phyloP scores from a whole-genome alignment of 2,797 vertebrate species.

The Hydrolagus colliei region DNA sequence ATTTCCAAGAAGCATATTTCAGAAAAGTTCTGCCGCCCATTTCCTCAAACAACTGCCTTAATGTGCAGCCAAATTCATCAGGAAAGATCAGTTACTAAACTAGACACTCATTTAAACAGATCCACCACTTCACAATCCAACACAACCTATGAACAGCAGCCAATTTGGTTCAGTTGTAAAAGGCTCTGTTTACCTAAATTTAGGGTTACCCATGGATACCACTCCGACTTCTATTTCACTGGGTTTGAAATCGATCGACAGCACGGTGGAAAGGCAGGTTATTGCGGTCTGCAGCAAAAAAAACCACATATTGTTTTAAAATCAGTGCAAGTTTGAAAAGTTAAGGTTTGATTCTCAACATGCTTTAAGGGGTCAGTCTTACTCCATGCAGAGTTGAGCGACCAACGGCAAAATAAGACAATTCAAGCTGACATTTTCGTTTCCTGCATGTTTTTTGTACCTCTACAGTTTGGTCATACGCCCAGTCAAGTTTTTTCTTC shows the following conservation, averaged over 20 bases:
- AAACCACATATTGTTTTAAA: slow-evolving; percentile 34
- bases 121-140: not conserved
- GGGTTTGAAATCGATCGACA: slow-evolving; percentile 94
- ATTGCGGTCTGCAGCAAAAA: slow-evolving; percentile 71
- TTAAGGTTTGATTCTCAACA: not conserved
- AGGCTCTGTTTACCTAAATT: slow-evolving; percentile 73
- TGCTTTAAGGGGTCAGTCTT: not conserved
- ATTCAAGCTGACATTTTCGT: not conserved
- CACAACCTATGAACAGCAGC: not conserved
- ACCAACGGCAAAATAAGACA: not conserved
- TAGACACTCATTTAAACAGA: not conserved
- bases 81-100: not conserved
- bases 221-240: slow-evolving; percentile 90
- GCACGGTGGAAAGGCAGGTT: slow-evolving; percentile 86
- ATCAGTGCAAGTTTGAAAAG: slow-evolving; percentile 31
- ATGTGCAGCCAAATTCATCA: not conserved
- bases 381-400: not conserved
- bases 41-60: not conserved
- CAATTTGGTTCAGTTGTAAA: not conserved
- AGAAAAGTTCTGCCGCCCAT: too few species aligned
- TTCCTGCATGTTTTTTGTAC: slow-evolving; percentile 49
- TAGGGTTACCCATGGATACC: slow-evolving; percentile 79
- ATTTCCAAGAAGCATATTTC: not conserved
- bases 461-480: slow-evolving; percentile 90
- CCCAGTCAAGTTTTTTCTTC: slow-evolving; percentile 98